These are phyloP conservation scores for Fragum sueziense DNA, from an alignment of 2,888 invertebrate genomes.

Conservation along the genomic window DNA sequence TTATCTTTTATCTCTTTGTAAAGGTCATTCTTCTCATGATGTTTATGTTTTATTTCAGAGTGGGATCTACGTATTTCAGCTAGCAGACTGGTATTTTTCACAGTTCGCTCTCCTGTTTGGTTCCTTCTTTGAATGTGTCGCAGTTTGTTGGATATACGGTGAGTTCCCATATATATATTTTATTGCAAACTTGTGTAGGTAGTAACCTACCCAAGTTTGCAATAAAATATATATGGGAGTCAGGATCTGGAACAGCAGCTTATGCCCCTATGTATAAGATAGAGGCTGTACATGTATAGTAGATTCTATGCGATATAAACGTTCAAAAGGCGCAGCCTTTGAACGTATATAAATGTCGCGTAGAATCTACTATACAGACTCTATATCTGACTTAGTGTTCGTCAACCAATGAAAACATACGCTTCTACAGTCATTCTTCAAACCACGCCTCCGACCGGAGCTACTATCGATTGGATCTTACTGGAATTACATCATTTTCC, in stretches of 20 bases:
- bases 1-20: neutral
- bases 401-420: too few species aligned
- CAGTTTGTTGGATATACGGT: conserved; percentile 54
- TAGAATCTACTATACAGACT: too few species aligned
- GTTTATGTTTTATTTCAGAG: conserved; percentile 36
- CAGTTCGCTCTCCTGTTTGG: conserved; percentile 41
- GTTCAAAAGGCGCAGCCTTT: too few species aligned
- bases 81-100: conserved; percentile 55
- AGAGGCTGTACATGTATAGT: neutral
- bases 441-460: too few species aligned
- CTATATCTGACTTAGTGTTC: too few species aligned
- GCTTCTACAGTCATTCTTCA: too few species aligned
- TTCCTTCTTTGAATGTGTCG: conserved; percentile 33
- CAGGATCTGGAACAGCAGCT: neutral
- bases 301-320: too few species aligned
- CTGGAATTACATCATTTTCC: too few species aligned
- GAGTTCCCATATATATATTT: neutral
- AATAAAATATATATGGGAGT: neutral
- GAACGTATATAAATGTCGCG: too few species aligned
- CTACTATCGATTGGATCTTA: too few species aligned
- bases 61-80: conserved; percentile 49
- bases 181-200: neutral
- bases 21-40: neutral
- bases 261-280: neutral
- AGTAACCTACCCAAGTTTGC: neutral